These are phyloP conservation scores for Sebastes melanostomus DNA, from an alignment of 2,797 vertebrate species.

Conservation along the genomic window DNA sequence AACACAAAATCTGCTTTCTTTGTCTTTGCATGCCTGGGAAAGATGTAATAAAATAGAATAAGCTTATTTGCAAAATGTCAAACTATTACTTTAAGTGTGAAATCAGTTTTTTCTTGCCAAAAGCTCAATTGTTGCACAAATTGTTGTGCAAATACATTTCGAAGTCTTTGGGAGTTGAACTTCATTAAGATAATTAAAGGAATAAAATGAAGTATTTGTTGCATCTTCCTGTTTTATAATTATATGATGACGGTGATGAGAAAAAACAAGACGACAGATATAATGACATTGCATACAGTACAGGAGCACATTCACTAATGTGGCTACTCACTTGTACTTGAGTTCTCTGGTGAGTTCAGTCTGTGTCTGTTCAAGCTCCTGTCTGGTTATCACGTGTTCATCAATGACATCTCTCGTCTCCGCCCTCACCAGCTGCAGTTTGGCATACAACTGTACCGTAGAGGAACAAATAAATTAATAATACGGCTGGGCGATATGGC, in stretches of 20 bases:
- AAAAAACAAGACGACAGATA: background rate
- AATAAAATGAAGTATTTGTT: too few relatives aligned
- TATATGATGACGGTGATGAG: background rate
- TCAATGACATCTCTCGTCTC: slow-evolving; percentile 94
- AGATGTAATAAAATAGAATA: background rate
- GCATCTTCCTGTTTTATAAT: too few relatives aligned
- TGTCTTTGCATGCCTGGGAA: background rate
- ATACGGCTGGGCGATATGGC: too few relatives aligned
- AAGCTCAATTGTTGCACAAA: too few relatives aligned
- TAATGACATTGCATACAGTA: too few relatives aligned
- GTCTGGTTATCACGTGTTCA: slow-evolving; percentile 91
- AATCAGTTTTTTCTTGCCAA: too few relatives aligned
- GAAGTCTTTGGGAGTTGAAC: rapidly evolving
- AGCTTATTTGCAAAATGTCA: too few relatives aligned
- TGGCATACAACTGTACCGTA: slow-evolving; percentile 87
- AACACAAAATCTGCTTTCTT: background rate
- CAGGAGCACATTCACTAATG: too few relatives aligned
- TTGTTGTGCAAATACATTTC: too few relatives aligned
- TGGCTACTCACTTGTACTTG: slow-evolving; percentile 91
- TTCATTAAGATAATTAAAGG: too few relatives aligned
- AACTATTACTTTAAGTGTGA: too few relatives aligned
- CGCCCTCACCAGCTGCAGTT: slow-evolving; percentile 92
- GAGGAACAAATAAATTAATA: background rate
- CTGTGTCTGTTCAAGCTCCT: slow-evolving; percentile 96
- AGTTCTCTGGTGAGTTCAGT: slow-evolving; percentile 95